Percentiles rank a stretch among this genome's conserved stretches.
Evolutionary conservation across 2,797 vertebrate species (phyloP).

Genomic region (Balearica regulorum): DNA sequence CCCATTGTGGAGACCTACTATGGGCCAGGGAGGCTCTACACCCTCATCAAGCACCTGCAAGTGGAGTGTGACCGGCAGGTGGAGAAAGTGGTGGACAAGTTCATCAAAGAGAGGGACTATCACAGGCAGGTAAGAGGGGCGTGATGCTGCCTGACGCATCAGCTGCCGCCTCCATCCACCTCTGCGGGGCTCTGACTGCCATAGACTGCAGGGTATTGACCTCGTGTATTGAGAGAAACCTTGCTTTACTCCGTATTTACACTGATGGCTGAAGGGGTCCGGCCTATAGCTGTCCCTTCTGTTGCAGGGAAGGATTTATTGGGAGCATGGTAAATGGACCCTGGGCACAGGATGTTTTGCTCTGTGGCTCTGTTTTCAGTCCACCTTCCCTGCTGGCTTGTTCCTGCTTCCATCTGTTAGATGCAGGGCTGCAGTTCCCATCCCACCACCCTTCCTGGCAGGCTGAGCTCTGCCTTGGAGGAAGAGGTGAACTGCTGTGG

Average conservation of each 20-base stretch:
- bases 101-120: slow-evolving; percentile 91
- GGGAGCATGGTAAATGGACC: not conserved
- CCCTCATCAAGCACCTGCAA: slow-evolving; percentile 92
- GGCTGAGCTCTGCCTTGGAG: not conserved
- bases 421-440: not conserved
- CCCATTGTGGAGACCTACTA: slow-evolving; percentile 98
- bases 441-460: not conserved
- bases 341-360: not conserved
- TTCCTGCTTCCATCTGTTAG: not conserved
- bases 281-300: not conserved
- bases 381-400: not conserved
- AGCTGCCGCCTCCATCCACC: not conserved
- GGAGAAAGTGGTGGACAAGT: slow-evolving; percentile 93
- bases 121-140: slow-evolving; percentile 83
- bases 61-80: slow-evolving; percentile 92
- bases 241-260: not conserved
- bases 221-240: not conserved
- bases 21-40: slow-evolving; percentile 90
- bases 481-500: not conserved
- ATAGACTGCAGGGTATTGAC: not conserved
- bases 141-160: not conserved
- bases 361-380: not conserved
- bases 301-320: not conserved
- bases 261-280: not conserved
- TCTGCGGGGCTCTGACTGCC: not conserved